Evolutionary conservation across 2,888 invertebrate species (phyloP).

Genomic region (Linhomoeus sp.): DNA sequence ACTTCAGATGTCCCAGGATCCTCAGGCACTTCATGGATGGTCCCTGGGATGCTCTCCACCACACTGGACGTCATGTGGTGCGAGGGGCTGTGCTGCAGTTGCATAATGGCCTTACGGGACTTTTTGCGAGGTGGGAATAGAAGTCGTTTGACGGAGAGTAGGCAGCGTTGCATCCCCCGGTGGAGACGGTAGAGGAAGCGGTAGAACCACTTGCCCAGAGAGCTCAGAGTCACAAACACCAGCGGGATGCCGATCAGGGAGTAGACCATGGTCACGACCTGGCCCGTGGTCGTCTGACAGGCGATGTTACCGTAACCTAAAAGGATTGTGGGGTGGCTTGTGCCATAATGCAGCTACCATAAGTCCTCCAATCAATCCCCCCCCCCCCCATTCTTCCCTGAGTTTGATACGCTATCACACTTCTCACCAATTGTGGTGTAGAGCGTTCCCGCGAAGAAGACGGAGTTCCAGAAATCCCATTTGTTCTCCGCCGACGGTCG

Average conservation of each 20-base stretch:
- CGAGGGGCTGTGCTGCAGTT: no score
- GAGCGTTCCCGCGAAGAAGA: constrained; percentile 12
- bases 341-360: background rate
- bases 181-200: constrained; percentile 3
- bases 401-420: no score
- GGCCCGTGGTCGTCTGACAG: constrained; percentile 63
- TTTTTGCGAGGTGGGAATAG: no score
- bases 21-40: no score
- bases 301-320: constrained; percentile 93
- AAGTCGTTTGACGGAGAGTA: no score
- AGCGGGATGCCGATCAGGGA: constrained; percentile 81
- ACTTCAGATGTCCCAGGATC: no score
- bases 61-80: no score
- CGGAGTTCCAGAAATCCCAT: constrained; percentile 7
- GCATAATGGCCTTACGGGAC: no score
- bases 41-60: no score
- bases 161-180: background rate
- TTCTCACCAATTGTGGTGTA: constrained; percentile 25
- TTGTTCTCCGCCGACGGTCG: background rate
- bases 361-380: background rate
- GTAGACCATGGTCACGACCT: constrained; percentile 69
- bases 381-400: no score
- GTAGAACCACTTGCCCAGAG: constrained; percentile 82
- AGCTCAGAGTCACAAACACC: constrained; percentile 75
- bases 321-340: no score